Percentiles rank a stretch among this genome's conserved stretches.
These are phyloP conservation scores for Pseudopodoces humilis DNA, from an alignment of 2,113 vertebrate genomes.

Conservation along the genomic window DNA sequence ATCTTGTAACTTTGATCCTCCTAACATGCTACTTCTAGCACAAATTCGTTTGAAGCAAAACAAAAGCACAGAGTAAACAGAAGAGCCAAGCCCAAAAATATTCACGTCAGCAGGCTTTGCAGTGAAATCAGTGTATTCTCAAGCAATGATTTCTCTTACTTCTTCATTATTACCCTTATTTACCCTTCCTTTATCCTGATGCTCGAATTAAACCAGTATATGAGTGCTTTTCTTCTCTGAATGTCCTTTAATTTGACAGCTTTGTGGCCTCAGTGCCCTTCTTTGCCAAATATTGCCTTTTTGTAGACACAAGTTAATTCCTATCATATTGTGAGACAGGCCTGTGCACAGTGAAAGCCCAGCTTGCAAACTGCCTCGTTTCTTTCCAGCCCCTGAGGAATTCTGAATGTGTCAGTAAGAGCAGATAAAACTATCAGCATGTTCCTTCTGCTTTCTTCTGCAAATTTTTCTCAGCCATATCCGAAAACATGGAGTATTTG, in stretches of 20 bases:
- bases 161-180: background rate
- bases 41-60: background rate
- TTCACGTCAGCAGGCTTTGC: background rate
- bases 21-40: background rate
- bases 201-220: background rate
- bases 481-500: background rate
- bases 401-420: conserved; percentile 30
- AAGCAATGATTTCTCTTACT: background rate
- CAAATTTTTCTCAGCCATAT: background rate
- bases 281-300: conserved; percentile 47
- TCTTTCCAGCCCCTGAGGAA: conserved; percentile 14
- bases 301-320: conserved; percentile 43
- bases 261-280: background rate
- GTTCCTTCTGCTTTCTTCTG: conserved; percentile 5
- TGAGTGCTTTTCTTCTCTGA: background rate
- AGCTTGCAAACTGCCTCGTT: conserved; percentile 9
- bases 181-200: background rate
- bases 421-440: conserved; percentile 15
- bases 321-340: background rate
- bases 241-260: conserved; percentile 26
- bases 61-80: background rate
- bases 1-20: background rate
- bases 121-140: background rate
- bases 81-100: background rate
- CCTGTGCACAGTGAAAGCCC: background rate